Conservation (phyloP, 2,888 invertebrate genomes). For the Melanostoma scalare region DNA sequence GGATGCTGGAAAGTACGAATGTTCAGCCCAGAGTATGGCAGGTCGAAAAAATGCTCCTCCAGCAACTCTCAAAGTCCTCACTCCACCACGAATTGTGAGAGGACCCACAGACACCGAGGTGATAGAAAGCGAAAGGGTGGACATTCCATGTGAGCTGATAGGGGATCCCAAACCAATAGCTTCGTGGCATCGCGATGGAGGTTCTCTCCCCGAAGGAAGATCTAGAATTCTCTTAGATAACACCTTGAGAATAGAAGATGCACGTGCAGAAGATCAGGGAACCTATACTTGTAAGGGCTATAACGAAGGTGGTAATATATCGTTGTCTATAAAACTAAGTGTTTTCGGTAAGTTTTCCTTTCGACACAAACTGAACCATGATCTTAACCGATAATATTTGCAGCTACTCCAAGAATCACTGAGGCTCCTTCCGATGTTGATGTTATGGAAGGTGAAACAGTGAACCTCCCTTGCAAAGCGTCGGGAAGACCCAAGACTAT, state of each 20-base stretch:
- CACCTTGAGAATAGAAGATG: conserved; percentile 76
- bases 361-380: too few species aligned
- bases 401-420: conserved; percentile 75
- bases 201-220: conserved; percentile 75
- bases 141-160: conserved; percentile 76
- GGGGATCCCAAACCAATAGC: conserved; percentile 75
- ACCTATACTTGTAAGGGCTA: conserved; percentile 75
- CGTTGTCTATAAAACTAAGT: conserved; percentile 74
- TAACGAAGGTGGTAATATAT: conserved; percentile 76
- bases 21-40: conserved; percentile 77
- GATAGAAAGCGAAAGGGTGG: conserved; percentile 76
- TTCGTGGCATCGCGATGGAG: conserved; percentile 75
- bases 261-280: conserved; percentile 75
- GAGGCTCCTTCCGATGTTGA: conserved; percentile 75
- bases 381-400: neutral
- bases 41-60: conserved; percentile 75
- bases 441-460: conserved; percentile 74
- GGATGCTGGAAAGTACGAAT: conserved; percentile 76
- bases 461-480: conserved; percentile 75
- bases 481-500: conserved; percentile 74
- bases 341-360: conserved; percentile 74
- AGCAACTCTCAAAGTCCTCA: conserved; percentile 75
- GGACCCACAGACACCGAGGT: conserved; percentile 76
- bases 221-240: conserved; percentile 76
- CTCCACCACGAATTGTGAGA: conserved; percentile 75